phyloP scores from a whole-genome alignment of 2,113 vertebrate species.

The Sula dactylatra region DNA sequence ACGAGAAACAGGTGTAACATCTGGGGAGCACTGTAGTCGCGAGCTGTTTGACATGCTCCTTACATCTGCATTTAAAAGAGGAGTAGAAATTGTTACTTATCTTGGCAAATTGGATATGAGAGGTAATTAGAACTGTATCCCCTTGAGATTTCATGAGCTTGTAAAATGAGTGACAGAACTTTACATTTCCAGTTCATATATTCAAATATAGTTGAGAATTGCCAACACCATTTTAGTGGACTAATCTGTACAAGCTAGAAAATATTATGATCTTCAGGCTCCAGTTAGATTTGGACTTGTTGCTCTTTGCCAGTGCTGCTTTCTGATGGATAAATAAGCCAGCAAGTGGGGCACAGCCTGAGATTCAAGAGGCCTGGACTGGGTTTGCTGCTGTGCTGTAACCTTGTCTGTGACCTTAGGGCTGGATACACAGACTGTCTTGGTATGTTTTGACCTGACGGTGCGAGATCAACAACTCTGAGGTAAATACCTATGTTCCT shows the following conservation, averaged over 20 bases:
- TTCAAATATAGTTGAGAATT: not conserved
- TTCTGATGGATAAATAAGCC: not conserved
- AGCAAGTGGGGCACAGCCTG: not conserved
- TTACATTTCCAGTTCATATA: not conserved
- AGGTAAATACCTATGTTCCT: not conserved
- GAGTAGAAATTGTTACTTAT: conserved; percentile 33
- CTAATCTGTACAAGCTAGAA: not conserved
- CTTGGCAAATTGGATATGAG: conserved; percentile 7
- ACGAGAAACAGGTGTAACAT: conserved; percentile 37
- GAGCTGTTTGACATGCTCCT: conserved; percentile 20
- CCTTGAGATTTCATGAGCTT: conserved; percentile 4
- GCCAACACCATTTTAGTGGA: not conserved
- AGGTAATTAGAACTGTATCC: conserved; percentile 11
- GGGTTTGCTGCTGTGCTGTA: not conserved
- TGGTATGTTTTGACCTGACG: not conserved
- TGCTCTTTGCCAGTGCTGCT: not conserved
- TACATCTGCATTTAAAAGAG: conserved; percentile 20
- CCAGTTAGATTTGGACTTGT: not conserved
- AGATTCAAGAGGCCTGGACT: not conserved
- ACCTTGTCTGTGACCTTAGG: not conserved
- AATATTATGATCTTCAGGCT: not conserved
- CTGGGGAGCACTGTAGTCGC: not conserved
- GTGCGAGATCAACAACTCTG: not conserved
- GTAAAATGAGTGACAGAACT: not conserved
- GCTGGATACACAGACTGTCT: not conserved